Conservation (phyloP, 2,888 invertebrate genomes). For the Leptopterna dolabrata region DNA sequence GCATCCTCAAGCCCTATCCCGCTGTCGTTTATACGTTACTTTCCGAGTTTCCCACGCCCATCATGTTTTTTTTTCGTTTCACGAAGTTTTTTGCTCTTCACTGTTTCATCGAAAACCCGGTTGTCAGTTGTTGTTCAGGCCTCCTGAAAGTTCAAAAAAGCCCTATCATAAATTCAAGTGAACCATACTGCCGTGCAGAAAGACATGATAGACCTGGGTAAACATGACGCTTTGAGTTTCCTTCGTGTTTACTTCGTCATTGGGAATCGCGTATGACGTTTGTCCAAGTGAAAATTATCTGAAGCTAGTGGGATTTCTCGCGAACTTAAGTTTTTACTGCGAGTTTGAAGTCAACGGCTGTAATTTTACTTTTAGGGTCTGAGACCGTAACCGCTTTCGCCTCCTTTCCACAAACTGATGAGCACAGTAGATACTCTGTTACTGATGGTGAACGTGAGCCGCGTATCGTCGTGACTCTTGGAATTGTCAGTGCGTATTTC, state of each 20-base stretch:
- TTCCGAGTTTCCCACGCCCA: background rate
- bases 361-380: background rate
- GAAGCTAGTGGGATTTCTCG: background rate
- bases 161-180: background rate
- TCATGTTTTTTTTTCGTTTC: background rate
- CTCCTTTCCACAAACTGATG: background rate
- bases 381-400: background rate
- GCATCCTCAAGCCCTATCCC: background rate
- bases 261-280: background rate
- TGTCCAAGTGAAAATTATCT: background rate
- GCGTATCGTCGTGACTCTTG: too few relatives aligned
- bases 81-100: too few relatives aligned
- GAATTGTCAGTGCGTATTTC: too few relatives aligned
- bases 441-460: too few relatives aligned
- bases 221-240: background rate
- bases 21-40: background rate
- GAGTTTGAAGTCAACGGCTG: background rate
- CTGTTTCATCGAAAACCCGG: background rate
- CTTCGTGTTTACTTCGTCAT: background rate
- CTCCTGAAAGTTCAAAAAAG: background rate
- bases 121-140: background rate
- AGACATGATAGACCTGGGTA: background rate
- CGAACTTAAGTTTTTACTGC: background rate
- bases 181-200: background rate
- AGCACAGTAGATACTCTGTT: too few relatives aligned